Conservation (phyloP, 2,797 vertebrate species). For the Acrocephalus scirpaceus region DNA sequence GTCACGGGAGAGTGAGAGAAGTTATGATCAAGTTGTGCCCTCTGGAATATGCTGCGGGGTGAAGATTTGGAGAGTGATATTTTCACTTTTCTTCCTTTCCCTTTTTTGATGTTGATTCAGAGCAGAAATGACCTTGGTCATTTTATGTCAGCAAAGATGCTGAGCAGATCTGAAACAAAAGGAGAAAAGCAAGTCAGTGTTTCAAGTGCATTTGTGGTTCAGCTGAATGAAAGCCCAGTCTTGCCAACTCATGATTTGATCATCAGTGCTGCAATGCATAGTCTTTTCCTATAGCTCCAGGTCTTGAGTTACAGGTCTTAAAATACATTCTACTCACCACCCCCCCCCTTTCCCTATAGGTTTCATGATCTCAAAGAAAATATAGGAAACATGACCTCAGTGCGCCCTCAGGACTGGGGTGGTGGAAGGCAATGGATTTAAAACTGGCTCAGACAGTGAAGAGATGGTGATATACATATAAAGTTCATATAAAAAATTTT, state of each 20-base stretch:
- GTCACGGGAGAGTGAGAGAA: conserved; percentile 70
- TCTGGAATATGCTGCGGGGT: conserved; percentile 15
- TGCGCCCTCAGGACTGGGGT: not conserved
- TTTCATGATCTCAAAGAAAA: conserved; percentile 43
- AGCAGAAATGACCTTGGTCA: conserved; percentile 51
- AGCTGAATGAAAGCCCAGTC: conserved; percentile 36
- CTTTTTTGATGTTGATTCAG: conserved; percentile 60
- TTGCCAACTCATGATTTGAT: conserved; percentile 61
- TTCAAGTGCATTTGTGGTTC: conserved; percentile 54
- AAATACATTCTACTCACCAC: not conserved
- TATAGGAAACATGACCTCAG: conserved; percentile 5
- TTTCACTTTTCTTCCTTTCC: conserved; percentile 25
- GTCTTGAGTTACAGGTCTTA: conserved; percentile 25
- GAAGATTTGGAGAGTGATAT: conserved; percentile 30
- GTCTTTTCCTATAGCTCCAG: conserved; percentile 38
- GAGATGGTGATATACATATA: not conserved
- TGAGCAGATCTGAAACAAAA: conserved; percentile 60
- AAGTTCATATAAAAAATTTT: not conserved
- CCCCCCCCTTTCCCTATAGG: not conserved
- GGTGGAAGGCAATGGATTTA: conserved; percentile 16
- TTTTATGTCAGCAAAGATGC: conserved; percentile 51
- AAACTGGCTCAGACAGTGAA: not conserved
- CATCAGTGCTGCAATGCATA: conserved; percentile 8
- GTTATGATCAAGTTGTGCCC: conserved; percentile 1
- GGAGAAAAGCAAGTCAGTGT: conserved; percentile 14